Evolutionary conservation across 2,888 invertebrate genomes (phyloP).

Genomic region (Ormyrus pomaceus): DNA sequence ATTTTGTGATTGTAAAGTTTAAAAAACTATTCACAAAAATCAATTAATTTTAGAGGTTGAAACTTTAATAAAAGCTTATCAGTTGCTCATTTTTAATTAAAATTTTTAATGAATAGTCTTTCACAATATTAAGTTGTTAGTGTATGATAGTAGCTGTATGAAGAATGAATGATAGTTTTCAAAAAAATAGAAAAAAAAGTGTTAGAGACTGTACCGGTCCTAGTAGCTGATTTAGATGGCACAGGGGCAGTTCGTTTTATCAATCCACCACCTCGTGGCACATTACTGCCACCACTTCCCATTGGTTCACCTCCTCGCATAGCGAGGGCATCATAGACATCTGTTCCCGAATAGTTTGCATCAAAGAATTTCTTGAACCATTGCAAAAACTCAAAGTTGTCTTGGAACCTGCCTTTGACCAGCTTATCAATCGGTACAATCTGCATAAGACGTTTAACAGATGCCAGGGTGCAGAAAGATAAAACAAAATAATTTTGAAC

Average conservation of each 20-base stretch:
- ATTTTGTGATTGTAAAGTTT: no score
- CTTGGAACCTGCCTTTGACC: constrained; percentile 99
- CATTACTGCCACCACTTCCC: constrained; percentile 85
- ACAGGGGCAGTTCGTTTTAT: constrained; percentile 76
- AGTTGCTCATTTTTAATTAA: neutral
- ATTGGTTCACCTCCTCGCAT: constrained; percentile 91
- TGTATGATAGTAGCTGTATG: neutral
- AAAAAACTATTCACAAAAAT: no score
- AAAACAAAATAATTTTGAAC: constrained; percentile 60
- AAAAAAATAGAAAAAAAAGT: constrained; percentile 53
- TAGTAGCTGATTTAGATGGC: constrained; percentile 80
- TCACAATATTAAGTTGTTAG: constrained; percentile 23
- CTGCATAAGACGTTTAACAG: constrained; percentile 78
- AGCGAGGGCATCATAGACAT: constrained; percentile 90
- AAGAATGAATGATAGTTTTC: neutral
- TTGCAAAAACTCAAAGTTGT: constrained; percentile 99
- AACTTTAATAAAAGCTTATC: no score
- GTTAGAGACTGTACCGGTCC: constrained; percentile 78
- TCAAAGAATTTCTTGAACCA: constrained; percentile 99
- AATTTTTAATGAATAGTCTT: constrained; percentile 3
- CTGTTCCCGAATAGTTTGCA: constrained; percentile 96
- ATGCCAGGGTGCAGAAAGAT: constrained; percentile 62
- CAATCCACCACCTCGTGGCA: constrained; percentile 77
- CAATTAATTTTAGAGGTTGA: no score
- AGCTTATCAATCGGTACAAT: constrained; percentile 95